Base-by-base conservation (phyloP, 2,797 vertebrate species). In the Parauchenoglanis punctatus region DNA sequence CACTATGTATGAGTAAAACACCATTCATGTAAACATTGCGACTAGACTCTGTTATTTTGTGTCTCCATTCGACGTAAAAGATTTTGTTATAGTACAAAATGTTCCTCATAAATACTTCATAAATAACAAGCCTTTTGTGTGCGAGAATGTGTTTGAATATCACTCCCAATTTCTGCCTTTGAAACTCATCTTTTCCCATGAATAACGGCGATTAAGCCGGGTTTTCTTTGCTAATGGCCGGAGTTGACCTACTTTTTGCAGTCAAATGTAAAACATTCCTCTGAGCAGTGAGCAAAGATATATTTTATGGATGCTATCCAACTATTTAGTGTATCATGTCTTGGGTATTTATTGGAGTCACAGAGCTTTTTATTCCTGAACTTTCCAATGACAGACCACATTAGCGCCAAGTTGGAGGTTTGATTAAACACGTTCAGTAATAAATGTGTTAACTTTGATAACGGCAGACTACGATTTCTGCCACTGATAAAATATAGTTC, bases 161-260 rank as follows among this genome's bases (percentile, higher is more conserved):
- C 72, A 35, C 61, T 68, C 23, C 46, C 12, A 84, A 40, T 81
- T 80, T 40, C 88, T 87, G 67, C 63, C 90, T 89, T 86, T 89
- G 52, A 20, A 88, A 89, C 70, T 54, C 67, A 85, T 93, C 54
- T 75, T 89, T 91, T 94, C 91, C 91, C 93, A 92, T 90, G 89
- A 92, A 90, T 89, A 91, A 89, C 89, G 61, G 91, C 87, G 90
- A 90, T 91, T 90, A 91, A 89, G 90, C 87, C 72, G 83, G 65
- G 56, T 61, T 93, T 90, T 90, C 85, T 82, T 88, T 87, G 46
- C 83, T 84, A 92, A 92, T 84, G 54, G 87, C 87, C 72, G 81
- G 83, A 89, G 80, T 49, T 81, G 77, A 54, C 67, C 59, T 86
- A 15, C 25, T 23, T 73, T 77, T 35, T 77, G 58, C 35, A 81